phyloP scores from a whole-genome alignment of 2,797 vertebrate species.

The Cirrhinus molitorella region DNA sequence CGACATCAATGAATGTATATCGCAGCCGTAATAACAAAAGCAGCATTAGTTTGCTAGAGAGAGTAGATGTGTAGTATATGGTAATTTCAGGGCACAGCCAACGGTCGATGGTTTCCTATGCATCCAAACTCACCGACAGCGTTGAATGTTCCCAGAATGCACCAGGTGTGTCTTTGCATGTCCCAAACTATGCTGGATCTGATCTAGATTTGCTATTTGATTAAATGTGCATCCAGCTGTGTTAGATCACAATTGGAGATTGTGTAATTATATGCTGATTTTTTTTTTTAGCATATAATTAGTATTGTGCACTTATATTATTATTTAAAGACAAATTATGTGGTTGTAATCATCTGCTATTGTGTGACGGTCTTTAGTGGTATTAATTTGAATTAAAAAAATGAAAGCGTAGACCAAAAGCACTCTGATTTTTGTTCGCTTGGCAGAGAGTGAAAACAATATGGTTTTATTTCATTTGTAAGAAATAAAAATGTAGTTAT shows the following conservation, averaged over 20 bases:
- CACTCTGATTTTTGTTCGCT: background rate
- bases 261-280: background rate
- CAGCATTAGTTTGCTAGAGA: background rate
- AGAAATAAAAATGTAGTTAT: background rate
- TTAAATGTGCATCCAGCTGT: background rate
- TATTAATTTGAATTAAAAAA: constrained; percentile 2
- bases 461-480: background rate
- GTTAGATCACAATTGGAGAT: background rate
- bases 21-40: constrained; percentile 78
- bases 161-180: constrained; percentile 66
- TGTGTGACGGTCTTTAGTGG: background rate
- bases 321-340: background rate
- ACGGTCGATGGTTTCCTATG: constrained; percentile 89
- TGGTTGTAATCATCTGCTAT: background rate
- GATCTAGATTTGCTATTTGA: background rate
- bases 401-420: background rate
- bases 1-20: constrained; percentile 95
- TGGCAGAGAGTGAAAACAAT: background rate
- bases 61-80: background rate
- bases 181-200: background rate
- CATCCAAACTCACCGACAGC: constrained; percentile 92
- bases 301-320: background rate
- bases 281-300: background rate
- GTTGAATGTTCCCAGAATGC: constrained; percentile 90
- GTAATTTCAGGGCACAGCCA: constrained; percentile 87